Base-by-base conservation (phyloP, 2,797 vertebrate species). In the Aeoliscus strigatus region DNA sequence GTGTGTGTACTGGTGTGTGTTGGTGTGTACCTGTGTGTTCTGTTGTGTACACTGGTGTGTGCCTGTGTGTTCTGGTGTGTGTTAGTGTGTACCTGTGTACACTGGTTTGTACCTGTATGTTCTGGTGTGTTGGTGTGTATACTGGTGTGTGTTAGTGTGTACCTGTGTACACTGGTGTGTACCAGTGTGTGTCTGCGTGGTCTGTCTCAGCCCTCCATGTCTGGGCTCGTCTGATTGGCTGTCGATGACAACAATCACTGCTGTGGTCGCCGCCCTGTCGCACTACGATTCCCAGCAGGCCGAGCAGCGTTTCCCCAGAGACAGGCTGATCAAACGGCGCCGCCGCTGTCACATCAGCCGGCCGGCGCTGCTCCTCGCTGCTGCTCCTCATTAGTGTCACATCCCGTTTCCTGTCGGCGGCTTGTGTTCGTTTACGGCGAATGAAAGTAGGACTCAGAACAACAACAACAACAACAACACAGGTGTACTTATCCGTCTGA, bases 271-370 rank as follows among this genome's bases (percentile, higher is more conserved):
- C 2, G 13, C 11, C 4, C 39, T 68, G 60, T 73, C 39, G 6
- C 30, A 54, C 70, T 60, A 60, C 31, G 17, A 66, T 57, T 73
- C 74, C 70, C 63, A 70, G 66, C 48, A 70, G 71, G 65, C 61
- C 11, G 40, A 64, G 61, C 41, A 51, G 10, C 4, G 30, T 34
- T 9, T 64, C 66, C 66, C 62, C 27, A 11, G 66, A 27, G 60
- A 65, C 1, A 11, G 8, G 30, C 30, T 77, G 74, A 73, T 77
- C 66, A 71, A 63, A 58, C n/a, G 0, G 4, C 5, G 1, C 2
- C 6, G n/a, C 11, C 7, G 56, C 52, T 67, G 59, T 67, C 66
- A 60, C 56, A 51, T 50, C 54, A 29, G 18, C 23, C n/a, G 42
- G 38, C 30, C 48, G 35, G 2, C 24, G 39, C 57, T 41, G 27